Conservation (phyloP, 2,888 invertebrate species). For the Nymphalis c-album region DNA sequence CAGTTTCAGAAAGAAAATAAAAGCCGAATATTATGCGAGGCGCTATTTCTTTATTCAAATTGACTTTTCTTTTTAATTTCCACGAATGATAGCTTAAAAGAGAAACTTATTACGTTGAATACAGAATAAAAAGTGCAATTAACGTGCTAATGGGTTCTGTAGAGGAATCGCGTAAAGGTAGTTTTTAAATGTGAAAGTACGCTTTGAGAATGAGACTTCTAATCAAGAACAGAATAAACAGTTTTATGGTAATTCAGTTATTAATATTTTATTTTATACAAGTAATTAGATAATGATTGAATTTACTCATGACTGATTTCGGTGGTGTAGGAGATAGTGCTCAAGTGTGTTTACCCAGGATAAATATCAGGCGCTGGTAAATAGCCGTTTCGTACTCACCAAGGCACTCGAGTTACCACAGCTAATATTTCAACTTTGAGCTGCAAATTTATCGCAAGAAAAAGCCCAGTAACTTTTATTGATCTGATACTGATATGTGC, state of each 20-base stretch:
- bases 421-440: too few species aligned
- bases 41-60: constrained; percentile 34
- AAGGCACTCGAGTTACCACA: too few species aligned
- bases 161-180: constrained; percentile 12
- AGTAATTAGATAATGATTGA: too few species aligned
- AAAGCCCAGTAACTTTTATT: too few species aligned
- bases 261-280: too few species aligned
- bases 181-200: constrained; percentile 18
- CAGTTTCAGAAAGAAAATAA: constrained; percentile 25
- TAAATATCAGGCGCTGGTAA: too few species aligned
- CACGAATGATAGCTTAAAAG: constrained; percentile 14
- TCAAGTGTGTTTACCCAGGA: too few species aligned
- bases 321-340: too few species aligned
- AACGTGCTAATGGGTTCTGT: constrained; percentile 20
- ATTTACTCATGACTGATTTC: too few species aligned
- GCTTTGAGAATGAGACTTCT: neutral
- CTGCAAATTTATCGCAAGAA: too few species aligned
- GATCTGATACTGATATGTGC: too few species aligned
- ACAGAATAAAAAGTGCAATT: constrained; percentile 24
- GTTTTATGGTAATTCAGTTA: neutral
- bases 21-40: constrained; percentile 17
- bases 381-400: too few species aligned
- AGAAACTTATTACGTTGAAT: constrained; percentile 21
- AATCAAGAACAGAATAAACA: neutral
- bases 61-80: constrained; percentile 31